Conservation (phyloP, 2,113 vertebrate species). For the Glaucidium brasilianum region DNA sequence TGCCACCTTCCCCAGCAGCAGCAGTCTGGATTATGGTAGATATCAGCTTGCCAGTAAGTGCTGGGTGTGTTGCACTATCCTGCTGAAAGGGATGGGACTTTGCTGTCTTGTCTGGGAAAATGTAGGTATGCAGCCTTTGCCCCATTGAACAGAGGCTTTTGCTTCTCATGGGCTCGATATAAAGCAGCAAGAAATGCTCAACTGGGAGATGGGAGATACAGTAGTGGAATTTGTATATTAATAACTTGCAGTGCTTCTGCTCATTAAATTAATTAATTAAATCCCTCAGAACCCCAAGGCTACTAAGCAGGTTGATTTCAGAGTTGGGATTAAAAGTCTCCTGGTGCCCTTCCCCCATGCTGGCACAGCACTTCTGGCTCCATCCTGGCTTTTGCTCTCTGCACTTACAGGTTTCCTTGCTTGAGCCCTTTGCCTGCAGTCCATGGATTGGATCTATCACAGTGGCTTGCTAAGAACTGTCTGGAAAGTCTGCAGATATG, state of each 20-base stretch:
- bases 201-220: not conserved
- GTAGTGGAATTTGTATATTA: conserved; percentile 7
- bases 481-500: not conserved
- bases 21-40: not conserved
- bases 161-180: not conserved
- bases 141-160: not conserved
- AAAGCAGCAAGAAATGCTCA: not conserved
- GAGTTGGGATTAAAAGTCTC: conserved; percentile 26
- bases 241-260: conserved; percentile 17
- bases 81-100: not conserved
- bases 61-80: not conserved
- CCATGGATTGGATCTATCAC: not conserved
- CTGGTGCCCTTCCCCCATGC: not conserved
- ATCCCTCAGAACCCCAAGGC: conserved; percentile 2
- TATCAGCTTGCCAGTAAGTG: not conserved
- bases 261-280: conserved; percentile 50
- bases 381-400: not conserved
- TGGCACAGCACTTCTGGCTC: not conserved
- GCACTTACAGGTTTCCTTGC: not conserved
- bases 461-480: not conserved
- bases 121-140: not conserved
- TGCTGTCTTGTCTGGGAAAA: not conserved
- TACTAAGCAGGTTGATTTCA: conserved; percentile 36
- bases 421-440: not conserved
- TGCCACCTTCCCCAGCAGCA: not conserved